phyloP scores from a whole-genome alignment of 1,140 invertebrate species.

The Zaprionus tsacasi region DNA sequence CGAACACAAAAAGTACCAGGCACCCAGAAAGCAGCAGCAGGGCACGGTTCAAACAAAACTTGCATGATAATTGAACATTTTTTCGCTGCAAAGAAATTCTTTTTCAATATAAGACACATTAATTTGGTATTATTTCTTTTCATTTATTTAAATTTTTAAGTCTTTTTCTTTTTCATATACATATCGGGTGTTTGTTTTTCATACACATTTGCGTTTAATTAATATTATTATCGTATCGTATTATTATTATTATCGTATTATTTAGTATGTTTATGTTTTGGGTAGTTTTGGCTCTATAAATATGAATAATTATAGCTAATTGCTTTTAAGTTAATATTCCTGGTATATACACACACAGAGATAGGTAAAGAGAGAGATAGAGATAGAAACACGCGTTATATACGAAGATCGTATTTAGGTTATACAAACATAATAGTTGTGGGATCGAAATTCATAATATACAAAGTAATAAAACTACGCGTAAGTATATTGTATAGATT shows the following conservation, averaged over 20 bases:
- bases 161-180: slow-evolving; percentile 78
- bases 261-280: slow-evolving; percentile 75
- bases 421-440: slow-evolving; percentile 53
- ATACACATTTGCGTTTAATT: slow-evolving; percentile 56
- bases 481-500: slow-evolving; percentile 47
- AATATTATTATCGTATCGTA: slow-evolving; percentile 26
- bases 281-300: slow-evolving; percentile 82
- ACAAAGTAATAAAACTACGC: slow-evolving; percentile 62
- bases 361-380: slow-evolving; percentile 8
- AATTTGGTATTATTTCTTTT: slow-evolving; percentile 75
- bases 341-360: slow-evolving; percentile 61
- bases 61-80: no score
- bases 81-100: not conserved
- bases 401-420: slow-evolving; percentile 52
- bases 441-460: slow-evolving; percentile 61
- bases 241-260: slow-evolving; percentile 45
- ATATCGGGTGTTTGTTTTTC: slow-evolving; percentile 59
- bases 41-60: no score
- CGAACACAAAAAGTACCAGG: no score
- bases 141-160: slow-evolving; percentile 82
- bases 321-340: slow-evolving; percentile 81
- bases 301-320: slow-evolving; percentile 81
- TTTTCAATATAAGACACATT: not conserved
- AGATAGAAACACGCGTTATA: slow-evolving; percentile 29
- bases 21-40: no score